phyloP scores from a whole-genome alignment of 1,140 invertebrate genomes.

The Trichonephila clavata region DNA sequence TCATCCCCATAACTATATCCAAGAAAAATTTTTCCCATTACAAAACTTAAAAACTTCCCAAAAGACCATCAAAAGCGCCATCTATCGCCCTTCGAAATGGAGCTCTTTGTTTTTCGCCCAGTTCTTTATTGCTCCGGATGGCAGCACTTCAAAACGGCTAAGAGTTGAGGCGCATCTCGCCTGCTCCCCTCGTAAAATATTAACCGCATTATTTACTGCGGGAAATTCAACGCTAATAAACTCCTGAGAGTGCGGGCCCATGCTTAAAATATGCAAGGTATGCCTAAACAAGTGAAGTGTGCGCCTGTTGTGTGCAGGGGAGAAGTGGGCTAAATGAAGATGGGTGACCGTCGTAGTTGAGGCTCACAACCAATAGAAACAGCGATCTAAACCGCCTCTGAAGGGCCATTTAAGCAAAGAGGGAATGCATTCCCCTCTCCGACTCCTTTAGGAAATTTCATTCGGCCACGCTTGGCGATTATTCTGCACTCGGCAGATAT shows the following conservation, averaged over 20 bases:
- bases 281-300: constrained; percentile 22
- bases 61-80: constrained; percentile 24
- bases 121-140: constrained; percentile 6
- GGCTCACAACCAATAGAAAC: constrained; percentile 67
- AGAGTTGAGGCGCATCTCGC: constrained; percentile 43
- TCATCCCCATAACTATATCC: constrained; percentile 22
- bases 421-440: neutral
- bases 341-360: constrained; percentile 57
- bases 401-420: constrained; percentile 63
- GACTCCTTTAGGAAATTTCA: neutral
- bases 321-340: constrained; percentile 47
- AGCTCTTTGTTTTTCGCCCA: constrained; percentile 7
- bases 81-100: neutral
- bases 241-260: neutral
- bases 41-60: constrained; percentile 26
- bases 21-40: neutral
- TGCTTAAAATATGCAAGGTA: constrained; percentile 73
- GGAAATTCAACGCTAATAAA: constrained; percentile 57
- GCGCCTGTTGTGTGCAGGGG: constrained; percentile 20
- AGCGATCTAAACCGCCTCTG: constrained; percentile 43
- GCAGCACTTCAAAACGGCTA: neutral
- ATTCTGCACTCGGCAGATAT: constrained; percentile 16
- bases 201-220: constrained; percentile 68
- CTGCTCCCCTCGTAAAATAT: constrained; percentile 66
- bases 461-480: constrained; percentile 36